A percentile compares a stretch with the other conserved stretches of the same genome.
Conservation (phyloP, 2,888 invertebrate species). For the Caenorhabditis doughertyi region DNA sequence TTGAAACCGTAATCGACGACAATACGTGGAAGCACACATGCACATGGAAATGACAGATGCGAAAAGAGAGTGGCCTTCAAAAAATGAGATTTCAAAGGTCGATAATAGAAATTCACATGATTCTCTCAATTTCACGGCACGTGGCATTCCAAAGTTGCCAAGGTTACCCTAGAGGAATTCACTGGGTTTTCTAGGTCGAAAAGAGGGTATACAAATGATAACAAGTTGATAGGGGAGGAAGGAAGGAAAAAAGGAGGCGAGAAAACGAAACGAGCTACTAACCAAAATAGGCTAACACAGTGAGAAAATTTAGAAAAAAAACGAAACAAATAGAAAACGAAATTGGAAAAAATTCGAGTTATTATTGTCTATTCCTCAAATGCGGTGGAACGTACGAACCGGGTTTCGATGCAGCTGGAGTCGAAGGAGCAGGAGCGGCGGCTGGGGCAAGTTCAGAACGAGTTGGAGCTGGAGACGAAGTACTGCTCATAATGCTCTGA, state of each 20-base stretch:
- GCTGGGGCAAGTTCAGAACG: slow-evolving; percentile 10
- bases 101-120: slow-evolving; percentile 10
- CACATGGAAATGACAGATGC: neutral
- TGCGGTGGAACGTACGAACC: slow-evolving; percentile 75
- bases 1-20: slow-evolving; percentile 43
- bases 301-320: slow-evolving; percentile 8
- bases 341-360: too few relatives aligned
- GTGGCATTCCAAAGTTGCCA: neutral
- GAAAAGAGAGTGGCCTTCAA: slow-evolving; percentile 4
- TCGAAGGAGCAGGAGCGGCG: slow-evolving; percentile 7
- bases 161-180: slow-evolving; percentile 14
- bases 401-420: slow-evolving; percentile 39
- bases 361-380: slow-evolving; percentile 64
- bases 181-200: slow-evolving; percentile 18
- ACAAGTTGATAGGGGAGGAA: slow-evolving; percentile 31
- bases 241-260: neutral
- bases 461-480: slow-evolving; percentile 29
- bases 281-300: slow-evolving; percentile 19
- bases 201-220: slow-evolving; percentile 21
- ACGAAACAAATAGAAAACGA: slow-evolving; percentile 18
- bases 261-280: neutral
- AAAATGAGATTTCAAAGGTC: slow-evolving; percentile 18
- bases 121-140: neutral
- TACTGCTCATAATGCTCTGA: slow-evolving; percentile 35
- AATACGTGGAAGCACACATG: neutral